Evolutionary conservation across 2,113 vertebrate genomes (phyloP), one percentile per base, ranked within the genome.

Genomic region (Tetrax tetrax): DNA sequence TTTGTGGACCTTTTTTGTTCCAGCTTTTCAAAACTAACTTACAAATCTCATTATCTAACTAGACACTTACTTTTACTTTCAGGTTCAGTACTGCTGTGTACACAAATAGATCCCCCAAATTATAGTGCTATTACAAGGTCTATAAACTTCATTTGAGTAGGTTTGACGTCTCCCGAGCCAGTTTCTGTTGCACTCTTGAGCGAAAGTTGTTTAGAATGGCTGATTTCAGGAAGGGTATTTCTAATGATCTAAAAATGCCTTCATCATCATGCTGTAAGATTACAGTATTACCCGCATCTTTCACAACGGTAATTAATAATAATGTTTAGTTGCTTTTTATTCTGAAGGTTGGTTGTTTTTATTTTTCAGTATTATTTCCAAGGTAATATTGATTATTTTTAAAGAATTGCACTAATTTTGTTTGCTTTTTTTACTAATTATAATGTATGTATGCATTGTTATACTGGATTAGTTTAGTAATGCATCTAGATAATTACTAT

Each of bases 391-490:
- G 38, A 25, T 50, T 88, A 43, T 72, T 80, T 93, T 77, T 24
- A 66, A 56, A 72, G 54, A 54, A 21, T 28, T 60, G 65, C 59
- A 72, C 33, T 48, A 77, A 54, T 28, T 68, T 71, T 85, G 70
- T 90, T 97, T 90, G 70, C 29, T 50, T 56, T 92, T 80, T 76
- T 79, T 8, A 29, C 38, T 87, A 95, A 80, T 95, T 88, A 83
- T 33, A 82, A 48, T 14, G 66, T 61, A 10, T 24, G 14, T 84
- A n/a, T 86, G 59, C 59, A 80, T 88, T 88, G 66, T 86, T 90
- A 65, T 20, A 60, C 64, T 33, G 61, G 71, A 86, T 95, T 89
- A 83, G 35, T 63, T 79, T 71, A 68, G 60, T 84, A 84, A 96
- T 51, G 64, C 72, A 31, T 63, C 48, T 66, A 51, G 64, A 31